Evolutionary conservation across 2,797 vertebrate species (phyloP), one percentile per base, ranked within the genome.

Genomic region (Macrochelys suwanniensis): DNA sequence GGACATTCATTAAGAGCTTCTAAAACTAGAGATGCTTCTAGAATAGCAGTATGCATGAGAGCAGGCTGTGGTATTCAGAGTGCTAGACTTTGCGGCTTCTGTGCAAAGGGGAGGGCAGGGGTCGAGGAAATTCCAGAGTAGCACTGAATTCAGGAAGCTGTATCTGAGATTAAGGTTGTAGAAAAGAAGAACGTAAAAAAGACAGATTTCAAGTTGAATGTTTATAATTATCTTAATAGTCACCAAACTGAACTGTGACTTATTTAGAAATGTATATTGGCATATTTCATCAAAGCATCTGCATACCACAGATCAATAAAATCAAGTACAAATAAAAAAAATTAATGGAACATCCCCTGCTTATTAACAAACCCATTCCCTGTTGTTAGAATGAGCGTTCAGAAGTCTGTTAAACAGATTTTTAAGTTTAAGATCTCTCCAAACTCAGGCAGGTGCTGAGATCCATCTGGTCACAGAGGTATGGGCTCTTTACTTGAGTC

Each of bases 291-390:
- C 74, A 76, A 47, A 47, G 74, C 74, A 47, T 15, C 82, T 86
- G 12, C 21, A 10, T 57, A 76, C n/a, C 19, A 5, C 42, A 21
- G 65, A 8, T 71, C 47, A 76, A 4, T 57, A 53, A 88, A 94
- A 19, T 59, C 5, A 0, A 4, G 4, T 13, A 80, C 47, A 11
- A 28, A 82, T 15, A 80, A 0, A 0, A 50, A 47, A 28, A 47
- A 13, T 47, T 47, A 47, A 76, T n/a, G 33, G 65, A 68, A 68
- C 4, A 5, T 68, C n/a, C n/a, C n/a, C 9, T 37, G n/a, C 65
- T 37, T 11, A 37, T 23, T 68, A 37, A 68, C n/a, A 68, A 11
- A 68, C 65, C 33, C 17, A 68, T 21, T 68, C 19, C 33, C 65
- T 68, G 33, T 16, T 68, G 2, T 37, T 68, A 68, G n/a, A 68